These are phyloP conservation scores for Procavia capensis DNA, from an alignment of 2,113 vertebrate genomes.

Conservation along the genomic window DNA sequence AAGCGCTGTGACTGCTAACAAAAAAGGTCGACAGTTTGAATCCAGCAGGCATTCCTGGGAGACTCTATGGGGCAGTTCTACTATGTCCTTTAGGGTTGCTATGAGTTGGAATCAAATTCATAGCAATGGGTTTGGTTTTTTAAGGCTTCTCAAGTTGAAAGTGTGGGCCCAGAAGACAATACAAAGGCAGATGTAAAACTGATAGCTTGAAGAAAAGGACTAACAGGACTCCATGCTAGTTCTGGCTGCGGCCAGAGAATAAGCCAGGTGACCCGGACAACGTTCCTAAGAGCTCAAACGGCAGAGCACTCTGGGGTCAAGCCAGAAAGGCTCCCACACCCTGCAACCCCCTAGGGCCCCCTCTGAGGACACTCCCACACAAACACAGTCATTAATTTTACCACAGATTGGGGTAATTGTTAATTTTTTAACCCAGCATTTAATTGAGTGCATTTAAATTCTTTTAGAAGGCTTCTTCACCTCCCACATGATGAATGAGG, in stretches of 20 bases:
- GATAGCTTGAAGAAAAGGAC: not conserved
- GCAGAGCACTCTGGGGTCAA: no score
- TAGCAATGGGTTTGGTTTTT: no score
- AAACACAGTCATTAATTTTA: not conserved
- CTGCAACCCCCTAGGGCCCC: no score
- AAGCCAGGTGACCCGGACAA: not conserved
- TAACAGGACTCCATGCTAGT: not conserved
- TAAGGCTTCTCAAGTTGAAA: not conserved
- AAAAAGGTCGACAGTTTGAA: no score
- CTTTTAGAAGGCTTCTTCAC: not conserved
- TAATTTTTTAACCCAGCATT: not conserved
- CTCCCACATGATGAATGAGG: not conserved
- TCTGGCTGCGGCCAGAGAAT: not conserved
- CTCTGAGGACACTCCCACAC: not conserved
- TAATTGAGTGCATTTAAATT: not conserved
- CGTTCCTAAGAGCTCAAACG: not conserved
- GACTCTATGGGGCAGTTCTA: no score
- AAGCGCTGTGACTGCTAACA: no score
- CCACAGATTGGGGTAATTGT: not conserved
- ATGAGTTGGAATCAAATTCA: no score
- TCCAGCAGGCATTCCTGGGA: no score
- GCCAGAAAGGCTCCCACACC: not conserved
- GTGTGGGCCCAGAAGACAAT: not conserved
- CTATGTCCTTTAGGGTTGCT: no score
- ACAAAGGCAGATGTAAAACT: not conserved